Percentiles rank a stretch among this genome's conserved stretches.
Conservation (phyloP, 2,797 vertebrate species). For the Eurystomus glaucurus region DNA sequence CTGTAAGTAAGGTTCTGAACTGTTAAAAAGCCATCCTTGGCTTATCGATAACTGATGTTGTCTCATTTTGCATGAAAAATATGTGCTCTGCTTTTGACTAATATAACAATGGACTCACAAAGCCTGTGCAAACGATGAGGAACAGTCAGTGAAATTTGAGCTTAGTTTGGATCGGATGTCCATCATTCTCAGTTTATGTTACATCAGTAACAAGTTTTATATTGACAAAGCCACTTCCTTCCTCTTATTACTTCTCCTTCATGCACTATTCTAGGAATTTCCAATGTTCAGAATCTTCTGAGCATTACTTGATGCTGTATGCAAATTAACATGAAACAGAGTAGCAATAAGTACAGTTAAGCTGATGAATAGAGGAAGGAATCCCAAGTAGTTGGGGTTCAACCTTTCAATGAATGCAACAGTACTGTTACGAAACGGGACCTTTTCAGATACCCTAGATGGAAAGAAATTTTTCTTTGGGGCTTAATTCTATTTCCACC, state of each 20-base stretch:
- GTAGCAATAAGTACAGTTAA: neutral
- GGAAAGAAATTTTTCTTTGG: neutral
- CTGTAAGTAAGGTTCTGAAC: neutral
- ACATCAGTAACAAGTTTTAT: neutral
- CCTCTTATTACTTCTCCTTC: neutral
- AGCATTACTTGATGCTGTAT: neutral
- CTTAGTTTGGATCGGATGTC: neutral
- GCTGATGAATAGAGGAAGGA: neutral
- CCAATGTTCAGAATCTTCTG: neutral
- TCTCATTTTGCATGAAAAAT: neutral
- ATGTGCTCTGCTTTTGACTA: neutral
- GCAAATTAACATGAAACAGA: neutral
- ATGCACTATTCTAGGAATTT: neutral
- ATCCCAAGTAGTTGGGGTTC: neutral
- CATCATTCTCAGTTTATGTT: neutral
- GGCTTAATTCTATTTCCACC: neutral
- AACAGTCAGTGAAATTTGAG: neutral
- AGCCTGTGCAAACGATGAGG: neutral
- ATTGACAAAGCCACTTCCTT: neutral
- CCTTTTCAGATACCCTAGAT: neutral
- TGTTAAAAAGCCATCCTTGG: neutral
- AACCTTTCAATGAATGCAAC: neutral
- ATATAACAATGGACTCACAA: neutral
- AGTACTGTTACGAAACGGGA: neutral
- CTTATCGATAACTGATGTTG: neutral